phyloP scores from a whole-genome alignment of 2,888 invertebrate species.

The Alentia gelatinosa region DNA sequence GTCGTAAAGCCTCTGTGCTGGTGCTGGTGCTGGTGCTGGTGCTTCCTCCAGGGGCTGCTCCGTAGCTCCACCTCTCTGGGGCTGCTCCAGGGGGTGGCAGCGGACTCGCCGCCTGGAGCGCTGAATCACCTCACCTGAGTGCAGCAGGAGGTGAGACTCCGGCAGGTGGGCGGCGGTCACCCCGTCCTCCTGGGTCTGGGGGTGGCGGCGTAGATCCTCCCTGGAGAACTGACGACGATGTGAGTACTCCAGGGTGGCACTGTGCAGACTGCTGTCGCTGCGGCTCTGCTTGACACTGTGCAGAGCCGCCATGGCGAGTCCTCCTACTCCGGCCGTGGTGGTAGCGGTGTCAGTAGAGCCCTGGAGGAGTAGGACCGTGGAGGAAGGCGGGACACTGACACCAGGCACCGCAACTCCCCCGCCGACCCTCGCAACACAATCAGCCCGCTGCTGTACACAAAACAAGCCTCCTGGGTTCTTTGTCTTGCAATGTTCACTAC shows the following conservation, averaged over 20 bases:
- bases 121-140: not conserved
- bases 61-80: not conserved
- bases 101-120: constrained; percentile 10
- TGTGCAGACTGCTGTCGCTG: constrained; percentile 28
- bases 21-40: not conserved
- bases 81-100: not conserved
- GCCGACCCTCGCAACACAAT: not conserved
- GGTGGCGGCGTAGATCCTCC: not conserved
- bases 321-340: not conserved
- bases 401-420: not conserved
- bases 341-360: not conserved
- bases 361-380: not conserved
- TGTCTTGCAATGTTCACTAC: not conserved
- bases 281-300: not conserved
- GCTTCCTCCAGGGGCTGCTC: not conserved
- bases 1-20: not conserved
- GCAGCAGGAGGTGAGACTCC: constrained; percentile 17
- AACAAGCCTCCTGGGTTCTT: not conserved
- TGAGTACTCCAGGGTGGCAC: not conserved
- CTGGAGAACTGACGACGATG: not conserved
- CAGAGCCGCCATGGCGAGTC: not conserved
- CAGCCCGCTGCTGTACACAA: too few relatives aligned
- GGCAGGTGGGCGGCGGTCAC: not conserved
- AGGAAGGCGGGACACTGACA: not conserved
- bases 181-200: not conserved